phyloP scores from a whole-genome alignment of 2,888 invertebrate genomes.

The Germaria angustata region DNA sequence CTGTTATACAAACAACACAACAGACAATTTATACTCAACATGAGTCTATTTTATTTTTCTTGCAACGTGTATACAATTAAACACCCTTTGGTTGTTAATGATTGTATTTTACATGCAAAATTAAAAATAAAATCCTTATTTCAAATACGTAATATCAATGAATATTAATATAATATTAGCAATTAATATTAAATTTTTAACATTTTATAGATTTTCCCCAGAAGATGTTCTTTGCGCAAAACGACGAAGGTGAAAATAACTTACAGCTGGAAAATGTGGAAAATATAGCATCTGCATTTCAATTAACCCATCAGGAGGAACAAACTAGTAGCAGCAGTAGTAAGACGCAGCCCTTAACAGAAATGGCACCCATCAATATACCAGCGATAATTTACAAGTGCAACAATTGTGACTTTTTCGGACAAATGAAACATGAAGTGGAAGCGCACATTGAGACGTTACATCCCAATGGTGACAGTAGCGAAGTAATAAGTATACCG shows the following conservation, averaged over 20 bases:
- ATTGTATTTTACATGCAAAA: too few relatives aligned
- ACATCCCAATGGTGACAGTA: slow-evolving; percentile 73
- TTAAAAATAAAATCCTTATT: too few relatives aligned
- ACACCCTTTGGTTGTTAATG: too few relatives aligned
- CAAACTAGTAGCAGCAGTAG: too few relatives aligned
- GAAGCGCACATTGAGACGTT: slow-evolving; percentile 73
- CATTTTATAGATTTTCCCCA: slow-evolving; percentile 19
- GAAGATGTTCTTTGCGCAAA: slow-evolving; percentile 32
- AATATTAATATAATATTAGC: too few relatives aligned
- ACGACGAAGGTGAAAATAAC: slow-evolving; percentile 37
- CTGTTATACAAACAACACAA: too few relatives aligned
- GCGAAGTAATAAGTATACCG: slow-evolving; percentile 77
- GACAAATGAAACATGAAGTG: slow-evolving; percentile 77
- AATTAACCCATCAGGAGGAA: slow-evolving; percentile 11
- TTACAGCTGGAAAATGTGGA: slow-evolving; percentile 7
- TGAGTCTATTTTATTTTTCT: too few relatives aligned
- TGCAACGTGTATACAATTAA: too few relatives aligned
- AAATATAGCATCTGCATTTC: slow-evolving; percentile 13
- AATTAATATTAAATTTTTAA: too few relatives aligned
- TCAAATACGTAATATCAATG: too few relatives aligned
- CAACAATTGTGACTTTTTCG: slow-evolving; percentile 78
- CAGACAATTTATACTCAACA: too few relatives aligned
- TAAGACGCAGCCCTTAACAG: not conserved
- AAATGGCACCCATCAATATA: slow-evolving; percentile 26
- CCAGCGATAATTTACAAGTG: slow-evolving; percentile 76